Conservation (phyloP, 2,797 vertebrate species). For the Leuciscus waleckii region DNA sequence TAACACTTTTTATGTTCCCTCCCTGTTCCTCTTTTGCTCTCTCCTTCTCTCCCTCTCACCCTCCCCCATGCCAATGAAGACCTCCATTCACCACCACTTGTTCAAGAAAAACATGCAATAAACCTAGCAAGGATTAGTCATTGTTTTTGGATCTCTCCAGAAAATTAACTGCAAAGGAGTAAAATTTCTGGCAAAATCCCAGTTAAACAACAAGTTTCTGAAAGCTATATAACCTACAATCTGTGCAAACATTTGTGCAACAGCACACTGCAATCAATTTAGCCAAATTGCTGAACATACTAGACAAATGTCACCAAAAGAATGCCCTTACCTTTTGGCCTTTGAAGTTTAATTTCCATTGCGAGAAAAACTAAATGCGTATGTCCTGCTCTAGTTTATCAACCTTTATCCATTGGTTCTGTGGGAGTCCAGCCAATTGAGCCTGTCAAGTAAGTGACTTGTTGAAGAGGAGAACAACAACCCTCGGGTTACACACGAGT, state of each 20-base stretch:
- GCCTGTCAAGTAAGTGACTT: conserved; percentile 30
- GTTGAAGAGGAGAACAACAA: conserved; percentile 44
- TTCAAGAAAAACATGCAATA: background rate
- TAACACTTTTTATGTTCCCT: background rate
- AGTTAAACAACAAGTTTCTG: background rate
- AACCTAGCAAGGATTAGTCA: background rate
- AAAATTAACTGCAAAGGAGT: background rate
- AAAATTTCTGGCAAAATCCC: background rate
- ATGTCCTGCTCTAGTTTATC: background rate
- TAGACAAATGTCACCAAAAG: background rate
- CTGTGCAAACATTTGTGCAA: background rate
- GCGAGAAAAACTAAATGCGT: background rate
- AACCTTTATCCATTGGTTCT: conserved; percentile 27
- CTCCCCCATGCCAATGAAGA: conserved; percentile 66
- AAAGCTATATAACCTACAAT: background rate
- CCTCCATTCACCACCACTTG: conserved; percentile 47
- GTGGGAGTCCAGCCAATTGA: background rate
- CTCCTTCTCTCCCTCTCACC: conserved; percentile 55
- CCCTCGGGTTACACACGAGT: conserved; percentile 26
- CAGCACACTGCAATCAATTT: background rate
- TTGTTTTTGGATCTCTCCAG: background rate
- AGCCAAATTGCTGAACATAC: background rate
- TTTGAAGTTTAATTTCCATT: conserved; percentile 44
- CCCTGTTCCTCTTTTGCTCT: conserved; percentile 11
- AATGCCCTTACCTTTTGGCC: conserved; percentile 40